Base-by-base conservation (phyloP, 2,797 vertebrate species). In the Hapalemur alaotrensis region DNA sequence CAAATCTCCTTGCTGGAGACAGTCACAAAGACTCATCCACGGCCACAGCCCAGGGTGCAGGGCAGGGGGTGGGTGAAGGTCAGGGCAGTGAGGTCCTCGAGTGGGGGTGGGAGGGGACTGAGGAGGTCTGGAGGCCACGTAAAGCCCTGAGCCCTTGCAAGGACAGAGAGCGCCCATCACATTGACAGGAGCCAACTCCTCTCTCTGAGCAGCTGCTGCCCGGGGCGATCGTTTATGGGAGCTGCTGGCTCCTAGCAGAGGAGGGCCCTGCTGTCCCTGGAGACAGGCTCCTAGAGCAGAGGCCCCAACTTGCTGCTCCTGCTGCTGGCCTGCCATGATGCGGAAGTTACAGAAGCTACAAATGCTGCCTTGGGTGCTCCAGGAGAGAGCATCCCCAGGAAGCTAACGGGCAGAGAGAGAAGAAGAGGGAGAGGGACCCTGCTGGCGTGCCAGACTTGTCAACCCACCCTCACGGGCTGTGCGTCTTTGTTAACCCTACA, bases 391-490 rank as follows among this genome's bases (percentile, higher is more conserved):
- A 12, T 20, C 50, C 28, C 32, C 23, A 0, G 67, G 25, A 23
- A 72, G 87, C 38, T 14, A 0, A 0, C 0, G n/a, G 22, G 2
- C 6, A 7, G n/a, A 57, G 57, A 14, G 35, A 15, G 11, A 17
- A 30, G 12, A 7, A 0, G 20, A 4, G 2, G 0, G 6, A 17
- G 76, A 41, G 43, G 35, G 7, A 18, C 50, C 25, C 43, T 7
- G 15, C 38, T 0, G 10, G 38, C 15, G 0, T 1, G 0, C 15
- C 0, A 12, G 6, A 4, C 57, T 1, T 22, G 57, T 54, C 28
- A 0, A 22, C 30, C 0, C 46, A 18, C 35, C 4, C 0, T 4
- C 14, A 0, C 0, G 7, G 28, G 17, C 73, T 17, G 11, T 0
- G 18, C 0, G 4, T 25, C 30, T 35, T 23, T 3, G 3, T 30